Percentiles rank a stretch among this genome's conserved stretches.
phyloP scores from a whole-genome alignment of 1,140 invertebrate species.

The Bombyx mandarina region DNA sequence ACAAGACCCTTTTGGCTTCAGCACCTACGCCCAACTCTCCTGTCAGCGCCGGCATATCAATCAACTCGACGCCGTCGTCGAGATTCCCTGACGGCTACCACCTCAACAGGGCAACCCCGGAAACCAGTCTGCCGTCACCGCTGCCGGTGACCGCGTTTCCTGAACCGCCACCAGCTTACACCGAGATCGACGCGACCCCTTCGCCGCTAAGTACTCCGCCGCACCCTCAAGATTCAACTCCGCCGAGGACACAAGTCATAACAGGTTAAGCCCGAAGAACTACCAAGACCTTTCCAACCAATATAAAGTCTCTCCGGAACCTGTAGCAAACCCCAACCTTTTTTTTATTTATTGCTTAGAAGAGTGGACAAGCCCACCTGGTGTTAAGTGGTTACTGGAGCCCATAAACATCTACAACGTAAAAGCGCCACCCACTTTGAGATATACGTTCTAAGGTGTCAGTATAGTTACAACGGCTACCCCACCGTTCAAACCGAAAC shows the following conservation, averaged over 20 bases:
- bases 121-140: conserved; percentile 23
- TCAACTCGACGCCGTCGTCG: conserved; percentile 13
- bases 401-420: too few species aligned
- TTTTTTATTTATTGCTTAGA: too few species aligned
- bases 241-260: conserved; percentile 35
- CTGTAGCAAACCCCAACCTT: too few species aligned
- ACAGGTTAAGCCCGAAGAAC: conserved; percentile 15
- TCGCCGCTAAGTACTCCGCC: not conserved
- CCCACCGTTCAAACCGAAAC: too few species aligned
- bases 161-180: conserved; percentile 47
- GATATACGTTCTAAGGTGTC: too few species aligned
- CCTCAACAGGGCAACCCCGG: not conserved
- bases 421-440: too few species aligned
- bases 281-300: too few species aligned
- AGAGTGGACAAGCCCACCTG: too few species aligned
- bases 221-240: not conserved
- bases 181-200: conserved; percentile 18
- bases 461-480: too few species aligned
- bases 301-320: too few species aligned
- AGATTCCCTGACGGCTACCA: not conserved
- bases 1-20: not conserved
- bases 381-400: too few species aligned
- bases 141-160: conserved; percentile 30
- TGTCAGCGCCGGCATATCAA: conserved; percentile 5
- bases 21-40: conserved; percentile 1